Conservation (phyloP, 64 coral and sea anemone genomes). For the Porites australiensis region DNA sequence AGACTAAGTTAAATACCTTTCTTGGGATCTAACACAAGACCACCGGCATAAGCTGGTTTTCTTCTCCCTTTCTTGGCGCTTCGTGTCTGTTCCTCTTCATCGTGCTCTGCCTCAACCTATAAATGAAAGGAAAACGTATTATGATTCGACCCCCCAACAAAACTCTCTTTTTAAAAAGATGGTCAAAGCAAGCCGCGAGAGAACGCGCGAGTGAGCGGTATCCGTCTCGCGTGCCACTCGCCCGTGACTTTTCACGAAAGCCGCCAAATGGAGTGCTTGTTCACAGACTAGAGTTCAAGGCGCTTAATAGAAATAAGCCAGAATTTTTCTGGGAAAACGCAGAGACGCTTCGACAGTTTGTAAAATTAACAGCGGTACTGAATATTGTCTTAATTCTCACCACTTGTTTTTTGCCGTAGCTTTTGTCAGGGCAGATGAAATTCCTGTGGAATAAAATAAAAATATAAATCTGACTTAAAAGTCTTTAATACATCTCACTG, state of each 20-base stretch:
- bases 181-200: no score
- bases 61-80: conserved; percentile 86
- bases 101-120: conserved; percentile 39
- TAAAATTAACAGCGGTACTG: background rate
- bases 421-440: conserved; percentile 41
- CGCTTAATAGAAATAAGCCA: no score
- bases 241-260: no score
- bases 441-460: conserved; percentile 57
- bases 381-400: background rate
- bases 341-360: no score
- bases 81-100: conserved; percentile 64
- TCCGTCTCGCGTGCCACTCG: no score
- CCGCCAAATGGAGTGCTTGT: no score
- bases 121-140: background rate
- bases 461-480: background rate
- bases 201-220: no score
- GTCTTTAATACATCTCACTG: no score
- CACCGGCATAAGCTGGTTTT: conserved; percentile 96
- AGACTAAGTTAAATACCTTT: conserved; percentile 70
- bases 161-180: no score
- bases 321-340: no score
- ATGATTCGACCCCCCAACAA: background rate
- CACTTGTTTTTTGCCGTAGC: conserved; percentile 83
- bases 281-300: no score
- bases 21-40: conserved; percentile 96